Base-by-base conservation (phyloP, 2,888 invertebrate species). In the Heliconius ismenius region DNA sequence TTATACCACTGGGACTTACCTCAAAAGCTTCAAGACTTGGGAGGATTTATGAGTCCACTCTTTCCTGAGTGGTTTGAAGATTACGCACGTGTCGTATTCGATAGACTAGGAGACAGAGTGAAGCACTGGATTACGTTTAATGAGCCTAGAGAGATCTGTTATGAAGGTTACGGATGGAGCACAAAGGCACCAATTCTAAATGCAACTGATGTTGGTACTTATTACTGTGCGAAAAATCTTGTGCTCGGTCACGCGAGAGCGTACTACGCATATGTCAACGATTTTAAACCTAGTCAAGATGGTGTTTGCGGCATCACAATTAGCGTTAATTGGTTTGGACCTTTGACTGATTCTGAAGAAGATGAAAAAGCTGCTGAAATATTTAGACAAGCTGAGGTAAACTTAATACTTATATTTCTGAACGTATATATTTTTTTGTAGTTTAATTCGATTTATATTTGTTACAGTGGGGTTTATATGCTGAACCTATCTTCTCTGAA, bases 91-190 rank as follows among this genome's bases (percentile, higher is more conserved):
- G 86, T 94, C 32, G 88, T 88, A 0, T 95, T 86, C 80, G 83
- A 87, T 62, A 83, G 84, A 39, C 95, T 93, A 78, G 95, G 95
- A 7, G 94, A 95, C 77, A 88, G 94, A 78, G 95, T 93, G 0
- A 94, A 95, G 82, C 83, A 87, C 18, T 96, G 95, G 95, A 93
- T 95, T 26, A 95, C 95, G 0, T 92, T 95, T 77, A 95, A 96
- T 81, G 95, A 96, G 81, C 95, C 95, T 0, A 88, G 86, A 78
- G 87, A 90, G 79, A 87, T 89, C 69, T 92, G 91, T 73, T 85
- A 82, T 2, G 82, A 85, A 28, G 95, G 94, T 0, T 96, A 95
- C 82, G 94, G 94, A 1, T 73, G 68, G 2, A 81, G 74, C 0
- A 82, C 84, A 0, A 86, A 85, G 75, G 89, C 91, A 36, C 91